phyloP scores from a whole-genome alignment of 2,888 invertebrate species.

The Cyclophora punctaria region DNA sequence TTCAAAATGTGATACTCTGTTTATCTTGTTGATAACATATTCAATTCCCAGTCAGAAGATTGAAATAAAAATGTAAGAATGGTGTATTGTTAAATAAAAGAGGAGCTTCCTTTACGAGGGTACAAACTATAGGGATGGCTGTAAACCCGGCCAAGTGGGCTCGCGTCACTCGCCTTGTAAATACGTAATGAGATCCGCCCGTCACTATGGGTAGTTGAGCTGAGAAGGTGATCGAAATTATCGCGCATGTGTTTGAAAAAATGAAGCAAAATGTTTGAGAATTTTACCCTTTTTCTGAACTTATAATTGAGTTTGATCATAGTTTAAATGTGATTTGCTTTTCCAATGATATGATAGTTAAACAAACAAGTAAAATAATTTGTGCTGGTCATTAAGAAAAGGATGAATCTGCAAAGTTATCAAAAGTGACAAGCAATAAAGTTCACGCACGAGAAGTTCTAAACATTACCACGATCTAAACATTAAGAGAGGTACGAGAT shows the following conservation, averaged over 20 bases:
- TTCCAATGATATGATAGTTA: no score
- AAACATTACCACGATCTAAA: constrained; percentile 10
- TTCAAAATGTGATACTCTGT: constrained; percentile 21
- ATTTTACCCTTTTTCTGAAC: no score
- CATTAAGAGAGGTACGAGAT: constrained; percentile 24
- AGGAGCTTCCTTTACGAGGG: constrained; percentile 24
- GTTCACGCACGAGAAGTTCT: constrained; percentile 14
- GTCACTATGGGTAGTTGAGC: no score
- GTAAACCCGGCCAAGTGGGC: constrained; percentile 13
- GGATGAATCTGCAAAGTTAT: no score
- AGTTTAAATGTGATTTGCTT: no score
- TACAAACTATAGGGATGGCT: constrained; percentile 9
- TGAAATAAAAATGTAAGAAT: constrained; percentile 52
- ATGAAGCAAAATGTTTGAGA: no score
- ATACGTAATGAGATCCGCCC: constrained; percentile 12
- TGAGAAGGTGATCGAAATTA: no score
- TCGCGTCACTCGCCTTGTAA: constrained; percentile 10
- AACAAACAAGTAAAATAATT: no score
- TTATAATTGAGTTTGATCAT: no score
- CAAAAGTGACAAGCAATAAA: no score
- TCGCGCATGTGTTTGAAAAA: no score
- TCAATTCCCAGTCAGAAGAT: constrained; percentile 36
- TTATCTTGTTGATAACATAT: constrained; percentile 12
- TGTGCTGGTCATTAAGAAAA: no score
- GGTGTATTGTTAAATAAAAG: constrained; percentile 48